A percentile compares a stretch with the other conserved stretches of the same genome.
Evolutionary conservation across 1,140 invertebrate species (phyloP).

Genomic region (Sycobia sp.): DNA sequence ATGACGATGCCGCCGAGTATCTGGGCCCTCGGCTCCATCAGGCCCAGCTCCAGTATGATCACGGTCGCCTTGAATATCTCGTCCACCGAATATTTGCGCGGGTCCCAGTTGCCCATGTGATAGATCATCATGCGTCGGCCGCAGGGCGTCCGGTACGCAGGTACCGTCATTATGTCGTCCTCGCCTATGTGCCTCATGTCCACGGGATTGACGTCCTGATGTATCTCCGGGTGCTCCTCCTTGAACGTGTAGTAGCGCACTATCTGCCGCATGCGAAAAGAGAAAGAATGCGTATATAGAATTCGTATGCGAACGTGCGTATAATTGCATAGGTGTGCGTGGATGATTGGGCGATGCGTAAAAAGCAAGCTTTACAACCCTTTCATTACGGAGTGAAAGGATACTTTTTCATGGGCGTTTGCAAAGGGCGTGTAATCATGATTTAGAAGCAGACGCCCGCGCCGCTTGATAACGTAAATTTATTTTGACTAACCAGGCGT

Average conservation of each 20-base stretch:
- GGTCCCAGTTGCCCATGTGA: conserved; percentile 75
- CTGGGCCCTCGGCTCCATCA: conserved; percentile 74
- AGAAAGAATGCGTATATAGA: background rate
- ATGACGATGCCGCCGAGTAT: conserved; percentile 77
- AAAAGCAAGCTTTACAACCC: background rate
- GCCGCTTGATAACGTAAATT: no score
- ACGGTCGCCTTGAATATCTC: conserved; percentile 77
- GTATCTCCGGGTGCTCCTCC: conserved; percentile 72
- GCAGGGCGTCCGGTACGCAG: conserved; percentile 74
- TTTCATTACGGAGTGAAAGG: no score
- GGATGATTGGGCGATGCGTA: no score
- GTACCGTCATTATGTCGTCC: conserved; percentile 72
- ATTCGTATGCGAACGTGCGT: no score
- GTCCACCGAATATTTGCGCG: conserved; percentile 68
- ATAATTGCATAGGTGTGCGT: no score
- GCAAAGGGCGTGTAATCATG: no score
- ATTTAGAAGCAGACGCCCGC: no score
- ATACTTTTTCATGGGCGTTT: no score
- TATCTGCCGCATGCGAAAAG: conserved; percentile 66
- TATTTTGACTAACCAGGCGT: no score
- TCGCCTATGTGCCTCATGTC: conserved; percentile 72
- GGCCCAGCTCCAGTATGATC: conserved; percentile 72
- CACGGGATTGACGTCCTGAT: conserved; percentile 69
- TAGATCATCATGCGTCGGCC: conserved; percentile 72
- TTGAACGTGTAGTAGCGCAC: conserved; percentile 78